Evolutionary conservation across 2,888 invertebrate genomes (phyloP), one percentile per base, ranked within the genome.

Genomic region (Lasioglossum pauxillum): DNA sequence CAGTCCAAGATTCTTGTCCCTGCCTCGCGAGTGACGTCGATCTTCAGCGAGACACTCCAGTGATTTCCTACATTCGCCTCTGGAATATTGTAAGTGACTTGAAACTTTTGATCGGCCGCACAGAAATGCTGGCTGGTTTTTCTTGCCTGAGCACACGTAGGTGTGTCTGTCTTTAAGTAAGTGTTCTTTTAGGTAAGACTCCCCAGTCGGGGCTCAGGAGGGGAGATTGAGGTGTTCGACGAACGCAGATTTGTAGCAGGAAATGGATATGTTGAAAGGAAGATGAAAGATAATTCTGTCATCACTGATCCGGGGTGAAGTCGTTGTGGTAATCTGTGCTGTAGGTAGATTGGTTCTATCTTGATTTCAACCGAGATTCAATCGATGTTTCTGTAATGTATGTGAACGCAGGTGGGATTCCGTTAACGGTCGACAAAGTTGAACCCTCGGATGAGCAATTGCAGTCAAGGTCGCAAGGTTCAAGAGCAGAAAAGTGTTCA

Each of bases 1-100:
- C 41, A 23, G 71, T 71, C 41, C 71, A 71, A 41, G n/a, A 71
- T 38, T 71, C 41, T 71, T 41, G n/a, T n/a, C 41, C 38, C 14
- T 71, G 69, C 19, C 10, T 23, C 69, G 69, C 31, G 64, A 31
- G 69, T 69, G 38, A 69, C 69, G 67, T 67, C 35, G 35, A 38
- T 23, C 69, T 38, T 38, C 69, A 1, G 10, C 67, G 69, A 38
- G 69, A 38, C 38, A 4, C 38, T 69, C 38, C 69, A 35, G 69
- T 69, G 69, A 69, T 69, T 38, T 69, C 38, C 12, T 19, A 19
- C 69, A 10, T 69, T 4, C 19, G 67, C 19, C 31, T 14, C 0
- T 4, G 23, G 23, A 4, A 38, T 67, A 67, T 8, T 1, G 69
- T 38, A 69, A 69, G 69, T 23, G 69, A 69, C 69, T 4, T 2